Percentiles rank a stretch among this genome's conserved stretches.
These are phyloP conservation scores for Strix occidentalis DNA, from an alignment of 2,797 vertebrate genomes.

Conservation along the genomic window DNA sequence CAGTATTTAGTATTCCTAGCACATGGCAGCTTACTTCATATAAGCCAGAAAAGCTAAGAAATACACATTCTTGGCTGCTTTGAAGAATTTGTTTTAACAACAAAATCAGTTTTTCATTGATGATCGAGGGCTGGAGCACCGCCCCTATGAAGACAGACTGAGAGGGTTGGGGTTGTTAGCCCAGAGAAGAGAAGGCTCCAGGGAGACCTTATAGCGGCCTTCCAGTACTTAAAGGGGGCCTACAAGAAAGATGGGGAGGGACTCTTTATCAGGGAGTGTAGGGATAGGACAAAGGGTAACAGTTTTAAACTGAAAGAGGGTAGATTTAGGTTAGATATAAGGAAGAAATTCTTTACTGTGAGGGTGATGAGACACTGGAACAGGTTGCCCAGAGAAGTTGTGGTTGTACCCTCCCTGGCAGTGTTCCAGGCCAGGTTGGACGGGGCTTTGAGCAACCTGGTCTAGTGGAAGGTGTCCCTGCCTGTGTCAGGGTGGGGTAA, in stretches of 20 bases:
- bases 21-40: not conserved
- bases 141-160: not conserved
- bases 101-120: not conserved
- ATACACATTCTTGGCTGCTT: not conserved
- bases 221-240: not conserved
- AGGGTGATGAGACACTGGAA: not conserved
- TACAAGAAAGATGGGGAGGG: not conserved
- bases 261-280: fast-evolving
- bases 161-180: not conserved
- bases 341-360: not conserved
- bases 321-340: not conserved
- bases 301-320: not conserved
- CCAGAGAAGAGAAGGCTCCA: not conserved
- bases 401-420: not conserved
- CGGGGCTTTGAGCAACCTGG: not conserved
- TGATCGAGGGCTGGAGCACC: not conserved
- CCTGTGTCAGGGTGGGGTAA: fast-evolving
- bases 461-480: not conserved
- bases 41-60: not conserved
- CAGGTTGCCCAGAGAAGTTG: not conserved
- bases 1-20: not conserved
- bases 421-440: not conserved
- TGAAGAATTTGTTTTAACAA: not conserved
- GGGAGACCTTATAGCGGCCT: not conserved
- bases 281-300: fast-evolving